A percentile compares a stretch with the other conserved stretches of the same genome.
Conservation (phyloP, 2,113 vertebrate genomes). For the Bubalus kerabau region DNA sequence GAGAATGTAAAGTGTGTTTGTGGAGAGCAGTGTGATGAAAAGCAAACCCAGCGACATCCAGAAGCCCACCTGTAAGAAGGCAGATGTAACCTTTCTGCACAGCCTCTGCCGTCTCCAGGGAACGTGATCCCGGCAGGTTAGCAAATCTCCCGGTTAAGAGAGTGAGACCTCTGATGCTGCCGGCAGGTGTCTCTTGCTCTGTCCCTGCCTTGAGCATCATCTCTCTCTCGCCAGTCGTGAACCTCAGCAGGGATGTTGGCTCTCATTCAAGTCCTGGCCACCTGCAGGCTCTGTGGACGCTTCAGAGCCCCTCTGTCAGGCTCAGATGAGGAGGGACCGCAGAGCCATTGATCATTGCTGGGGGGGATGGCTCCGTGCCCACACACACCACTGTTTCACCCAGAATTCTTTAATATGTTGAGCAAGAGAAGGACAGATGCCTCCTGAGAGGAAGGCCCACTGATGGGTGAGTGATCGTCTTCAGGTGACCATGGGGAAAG, state of each 20-base stretch:
- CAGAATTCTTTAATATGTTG: accelerated
- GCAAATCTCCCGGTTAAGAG: not conserved
- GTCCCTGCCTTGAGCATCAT: not conserved
- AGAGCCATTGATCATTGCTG: not conserved
- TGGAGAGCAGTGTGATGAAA: not conserved
- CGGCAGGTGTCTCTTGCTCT: accelerated
- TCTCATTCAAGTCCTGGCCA: not conserved
- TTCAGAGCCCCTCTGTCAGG: not conserved
- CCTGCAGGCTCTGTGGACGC: not conserved
- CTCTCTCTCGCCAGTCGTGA: not conserved
- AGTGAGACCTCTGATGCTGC: not conserved
- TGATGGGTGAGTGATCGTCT: not conserved
- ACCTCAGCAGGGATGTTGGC: not conserved
- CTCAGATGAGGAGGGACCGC: not conserved
- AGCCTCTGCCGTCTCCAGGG: not conserved
- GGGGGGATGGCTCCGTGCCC: not conserved
- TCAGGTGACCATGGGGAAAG: accelerated
- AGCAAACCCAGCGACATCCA: not conserved
- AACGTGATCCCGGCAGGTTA: accelerated
- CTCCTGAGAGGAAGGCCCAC: not conserved
- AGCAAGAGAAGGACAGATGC: not conserved
- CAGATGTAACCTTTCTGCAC: not conserved
- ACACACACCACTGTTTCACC: not conserved
- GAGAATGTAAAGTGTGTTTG: not conserved
- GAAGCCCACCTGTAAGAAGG: not conserved